These are phyloP conservation scores for Drosophila pseudoananassae DNA, from an alignment of 1,140 invertebrate species.

Conservation along the genomic window DNA sequence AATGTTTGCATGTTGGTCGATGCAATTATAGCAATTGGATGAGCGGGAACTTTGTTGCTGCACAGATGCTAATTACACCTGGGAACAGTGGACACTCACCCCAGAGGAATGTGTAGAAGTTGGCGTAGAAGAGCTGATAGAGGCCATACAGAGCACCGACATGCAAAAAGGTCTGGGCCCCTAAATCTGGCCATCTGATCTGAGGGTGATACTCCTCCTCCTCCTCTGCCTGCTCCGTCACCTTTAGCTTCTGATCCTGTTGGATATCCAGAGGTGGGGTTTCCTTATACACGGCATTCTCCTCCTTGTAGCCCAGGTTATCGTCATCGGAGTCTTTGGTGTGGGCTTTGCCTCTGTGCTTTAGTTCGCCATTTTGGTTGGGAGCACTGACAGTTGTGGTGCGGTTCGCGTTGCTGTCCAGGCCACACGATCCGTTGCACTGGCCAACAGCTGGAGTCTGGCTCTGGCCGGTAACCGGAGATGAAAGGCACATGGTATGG, in stretches of 20 bases:
- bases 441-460: slow-evolving; percentile 19
- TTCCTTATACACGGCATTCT: slow-evolving; percentile 79
- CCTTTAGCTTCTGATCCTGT: slow-evolving; percentile 8
- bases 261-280: slow-evolving; percentile 3
- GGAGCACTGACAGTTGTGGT: slow-evolving; percentile 6
- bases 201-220: slow-evolving; percentile 85
- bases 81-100: slow-evolving; percentile 86
- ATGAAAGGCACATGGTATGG: slow-evolving; percentile 76
- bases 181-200: slow-evolving; percentile 89
- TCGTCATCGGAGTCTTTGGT: slow-evolving; percentile 47
- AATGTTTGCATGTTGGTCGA: slow-evolving; percentile 43
- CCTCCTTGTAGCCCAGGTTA: slow-evolving; percentile 71
- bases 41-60: slow-evolving; percentile 7
- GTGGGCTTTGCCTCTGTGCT: slow-evolving; percentile 42
- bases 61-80: slow-evolving; percentile 40
- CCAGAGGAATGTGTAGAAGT: slow-evolving; percentile 88
- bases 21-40: slow-evolving; percentile 41
- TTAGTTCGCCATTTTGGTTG: slow-evolving; percentile 32
- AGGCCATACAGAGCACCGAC: slow-evolving; percentile 89
- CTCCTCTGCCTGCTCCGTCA: slow-evolving; percentile 3
- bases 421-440: slow-evolving; percentile 42
- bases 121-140: slow-evolving; percentile 88
- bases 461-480: slow-evolving; percentile 49
- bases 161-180: slow-evolving; percentile 89
- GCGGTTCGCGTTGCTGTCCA: slow-evolving; percentile 34